These are phyloP conservation scores for Scaeva pyrastri DNA, from an alignment of 2,888 invertebrate genomes.

Conservation along the genomic window DNA sequence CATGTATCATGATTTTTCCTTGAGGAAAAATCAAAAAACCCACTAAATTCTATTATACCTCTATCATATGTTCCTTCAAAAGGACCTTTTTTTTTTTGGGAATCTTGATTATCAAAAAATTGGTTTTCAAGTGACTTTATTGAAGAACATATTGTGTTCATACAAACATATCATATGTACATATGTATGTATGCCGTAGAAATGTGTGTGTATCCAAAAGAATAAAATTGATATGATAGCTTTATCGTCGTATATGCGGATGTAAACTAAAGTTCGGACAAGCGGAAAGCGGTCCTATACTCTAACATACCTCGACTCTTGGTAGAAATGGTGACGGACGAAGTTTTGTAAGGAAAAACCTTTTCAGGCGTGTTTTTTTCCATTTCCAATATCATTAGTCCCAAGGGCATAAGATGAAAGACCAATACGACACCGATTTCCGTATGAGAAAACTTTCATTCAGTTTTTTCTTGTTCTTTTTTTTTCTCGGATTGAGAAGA, in stretches of 20 bases:
- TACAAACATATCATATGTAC: neutral
- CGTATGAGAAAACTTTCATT: neutral
- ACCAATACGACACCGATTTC: constrained; percentile 35
- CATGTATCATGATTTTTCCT: neutral
- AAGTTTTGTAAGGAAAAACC: neutral
- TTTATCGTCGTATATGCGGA: constrained; percentile 7
- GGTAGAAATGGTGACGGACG: too few relatives aligned
- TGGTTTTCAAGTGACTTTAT: constrained; percentile 1
- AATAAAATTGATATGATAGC: too few relatives aligned
- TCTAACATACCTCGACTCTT: neutral
- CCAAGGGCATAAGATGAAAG: constrained; percentile 43
- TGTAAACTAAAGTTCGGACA: neutral
- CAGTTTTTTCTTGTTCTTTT: neutral
- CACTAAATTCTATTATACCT: neutral
- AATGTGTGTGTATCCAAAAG: too few relatives aligned
- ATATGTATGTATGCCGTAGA: neutral
- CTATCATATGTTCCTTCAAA: neutral
- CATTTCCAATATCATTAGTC: constrained; percentile 30
- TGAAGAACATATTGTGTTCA: neutral
- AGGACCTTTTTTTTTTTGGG: neutral
- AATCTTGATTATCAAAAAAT: constrained; percentile 17
- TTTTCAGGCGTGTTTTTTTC: neutral
- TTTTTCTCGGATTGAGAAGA: too few relatives aligned
- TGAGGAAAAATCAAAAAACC: constrained; percentile 3
- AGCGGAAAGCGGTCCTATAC: too few relatives aligned